Conservation (phyloP, 2,797 vertebrate genomes). For the Oreochromis mossambicus region DNA sequence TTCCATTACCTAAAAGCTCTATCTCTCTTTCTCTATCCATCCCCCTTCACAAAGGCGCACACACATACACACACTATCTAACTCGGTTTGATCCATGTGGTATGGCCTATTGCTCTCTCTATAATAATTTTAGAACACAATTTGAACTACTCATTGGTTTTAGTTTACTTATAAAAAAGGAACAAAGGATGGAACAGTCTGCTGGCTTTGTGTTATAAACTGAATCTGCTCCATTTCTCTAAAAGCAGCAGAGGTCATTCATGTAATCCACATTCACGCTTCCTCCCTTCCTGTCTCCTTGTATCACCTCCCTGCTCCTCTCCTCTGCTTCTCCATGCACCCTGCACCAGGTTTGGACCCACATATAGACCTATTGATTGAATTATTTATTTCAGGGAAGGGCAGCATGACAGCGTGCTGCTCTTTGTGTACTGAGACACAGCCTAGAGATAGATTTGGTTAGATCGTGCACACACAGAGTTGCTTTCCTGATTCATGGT, state of each 20-base stretch:
- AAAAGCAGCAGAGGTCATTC: slow-evolving; percentile 7
- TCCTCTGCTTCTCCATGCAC: slow-evolving; percentile 11
- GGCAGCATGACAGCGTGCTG: slow-evolving; percentile 26
- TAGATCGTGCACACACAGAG: neutral
- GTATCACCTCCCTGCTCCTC: neutral
- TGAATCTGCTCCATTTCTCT: neutral
- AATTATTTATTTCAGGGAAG: slow-evolving; percentile 69
- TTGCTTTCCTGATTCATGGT: neutral
- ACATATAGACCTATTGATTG: slow-evolving; percentile 55
- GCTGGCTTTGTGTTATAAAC: neutral
- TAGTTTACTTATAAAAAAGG: neutral
- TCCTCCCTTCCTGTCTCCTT: neutral
- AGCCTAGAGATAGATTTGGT: neutral
- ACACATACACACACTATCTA: neutral
- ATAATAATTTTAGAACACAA: neutral
- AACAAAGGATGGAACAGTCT: neutral
- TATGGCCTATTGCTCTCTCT: neutral
- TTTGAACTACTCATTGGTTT: neutral
- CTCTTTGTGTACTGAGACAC: neutral
- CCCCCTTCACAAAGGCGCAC: neutral
- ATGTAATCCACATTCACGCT: neutral
- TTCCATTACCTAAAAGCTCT: slow-evolving; percentile 63
- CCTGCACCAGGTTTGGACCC: slow-evolving; percentile 30
- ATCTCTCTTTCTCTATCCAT: slow-evolving; percentile 12
- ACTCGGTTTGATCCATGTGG: neutral